Evolutionary conservation across 30 jellyfish, hydroid and myxozoan genomes (phyloP), one percentile per base, ranked within the genome.

Genomic region (Aurelia coerulea): DNA sequence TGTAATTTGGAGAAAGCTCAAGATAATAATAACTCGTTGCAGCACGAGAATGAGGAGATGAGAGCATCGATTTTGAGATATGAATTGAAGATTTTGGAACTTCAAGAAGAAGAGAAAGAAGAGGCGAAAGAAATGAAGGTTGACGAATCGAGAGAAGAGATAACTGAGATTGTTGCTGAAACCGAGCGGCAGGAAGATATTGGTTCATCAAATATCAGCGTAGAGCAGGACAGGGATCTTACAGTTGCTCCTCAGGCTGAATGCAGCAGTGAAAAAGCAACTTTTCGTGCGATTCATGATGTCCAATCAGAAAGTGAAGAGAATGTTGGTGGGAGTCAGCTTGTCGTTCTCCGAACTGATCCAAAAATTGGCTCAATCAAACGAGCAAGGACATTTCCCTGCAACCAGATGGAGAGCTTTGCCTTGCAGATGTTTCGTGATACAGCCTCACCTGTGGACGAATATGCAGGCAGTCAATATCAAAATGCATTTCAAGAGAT

Each of bases 401-500:
- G 64, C 42, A 37, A 70, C 73, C 78, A 83, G 2, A 54, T 83
- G 80, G 78, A 83, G 32, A 41, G 52, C 14, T 73, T 73, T 23
- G 73, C 80, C 8, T 7, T 51, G 19, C 76, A 63, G 29, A 49
- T 62, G 49, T 49, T 32, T 19, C 85, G 73, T 10, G 93, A 84
- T 5, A 46, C 73, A 16, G 10, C 68, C 51, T 8, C 56, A 33
- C 93, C 51, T 8, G 76, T 81, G 3, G 93, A 84, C 66, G 64
- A 49, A 8, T 84, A 54, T 18, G 93, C 93, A 14, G 93, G 68
- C 19, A 60, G 93, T 59, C 88, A 84, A 11, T 84, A 84, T 63
- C 93, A 84, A 18, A 84, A 65, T 66, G 93, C 88, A 23, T 84
- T 84, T 66, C 93, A 84, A 63, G 93, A 84, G 78, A 52, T 84